Evolutionary conservation across 2,113 vertebrate species (phyloP), one percentile per base, ranked within the genome.

Genomic region (Cromileptes altivelis): DNA sequence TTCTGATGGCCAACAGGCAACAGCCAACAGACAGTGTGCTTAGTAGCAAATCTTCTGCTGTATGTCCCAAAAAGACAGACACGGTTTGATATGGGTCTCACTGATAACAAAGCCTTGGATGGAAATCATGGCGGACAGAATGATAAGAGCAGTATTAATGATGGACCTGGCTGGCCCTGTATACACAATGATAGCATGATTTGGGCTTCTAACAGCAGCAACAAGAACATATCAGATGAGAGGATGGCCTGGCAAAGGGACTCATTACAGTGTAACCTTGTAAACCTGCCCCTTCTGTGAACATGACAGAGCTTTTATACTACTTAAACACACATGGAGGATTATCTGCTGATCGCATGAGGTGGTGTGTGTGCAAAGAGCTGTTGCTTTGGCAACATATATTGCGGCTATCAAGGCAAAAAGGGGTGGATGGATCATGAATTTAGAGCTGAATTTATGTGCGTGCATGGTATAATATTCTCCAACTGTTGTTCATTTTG

Each of bases 61-160:
- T 88, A 75, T 83, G 86, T 90, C 85, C 84, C 85, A 91, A 84
- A 85, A 86, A 94, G 90, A 91, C 93, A 91, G 92, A 88, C 92
- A 81, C 15, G n/a, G 84, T 85, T 89, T 90, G 92, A 92, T 94
- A 92, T 78, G 78, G 89, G 81, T 88, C 89, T 91, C 78, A 61
- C 87, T 91, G 94, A 94, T 94, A 93, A 93, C 90, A 88, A 89
- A 86, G 82, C 72, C 80, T 91, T 70, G 86, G 90, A 91, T 90
- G 92, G 87, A 86, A 88, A 92, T 84, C 84, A 75, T 47, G 80
- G 87, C 60, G 61, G 81, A 91, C 88, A 84, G 78, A 84, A 82
- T 64, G 93, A 94, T 94, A 93, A 93, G 89, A 88, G 85, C 63
- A 76, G 85, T 90, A 93, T 93, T 94, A 93, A 93, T 91, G 90